Evolutionary conservation across 2,797 vertebrate species (phyloP).

Genomic region (Cossypha dichroa): DNA sequence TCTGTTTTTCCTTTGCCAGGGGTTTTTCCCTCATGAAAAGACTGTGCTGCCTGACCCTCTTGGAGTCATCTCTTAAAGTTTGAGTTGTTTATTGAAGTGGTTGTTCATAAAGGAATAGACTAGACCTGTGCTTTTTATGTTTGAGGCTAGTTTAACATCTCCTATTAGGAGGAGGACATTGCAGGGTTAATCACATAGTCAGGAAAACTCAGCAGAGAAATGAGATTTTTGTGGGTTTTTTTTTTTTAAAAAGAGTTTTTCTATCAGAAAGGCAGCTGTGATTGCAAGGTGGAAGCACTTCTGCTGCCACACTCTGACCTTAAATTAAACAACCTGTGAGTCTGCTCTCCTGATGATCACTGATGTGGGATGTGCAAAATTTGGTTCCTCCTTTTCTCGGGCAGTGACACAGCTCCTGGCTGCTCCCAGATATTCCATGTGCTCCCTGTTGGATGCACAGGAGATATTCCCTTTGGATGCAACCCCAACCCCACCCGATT

Average conservation of each 20-base stretch:
- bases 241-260: background rate
- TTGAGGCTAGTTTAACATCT: background rate
- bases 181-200: background rate
- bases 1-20: background rate
- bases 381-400: background rate
- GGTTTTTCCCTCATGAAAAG: background rate
- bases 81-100: background rate
- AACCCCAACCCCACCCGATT: background rate
- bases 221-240: background rate
- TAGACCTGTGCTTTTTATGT: background rate
- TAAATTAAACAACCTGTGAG: background rate
- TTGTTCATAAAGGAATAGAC: background rate
- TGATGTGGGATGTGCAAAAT: background rate
- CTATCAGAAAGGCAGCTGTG: background rate
- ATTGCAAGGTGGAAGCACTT: background rate
- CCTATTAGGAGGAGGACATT: background rate
- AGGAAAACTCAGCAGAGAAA: background rate
- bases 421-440: background rate
- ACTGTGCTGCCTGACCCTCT: fast-evolving
- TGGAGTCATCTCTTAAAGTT: background rate
- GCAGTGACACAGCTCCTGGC: background rate
- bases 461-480: background rate
- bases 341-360: background rate
- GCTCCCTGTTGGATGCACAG: fast-evolving
- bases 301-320: background rate